Evolutionary conservation across 2,888 invertebrate genomes (phyloP), one percentile per base, ranked within the genome.

Genomic region (Lasioglossum pauxillum): DNA sequence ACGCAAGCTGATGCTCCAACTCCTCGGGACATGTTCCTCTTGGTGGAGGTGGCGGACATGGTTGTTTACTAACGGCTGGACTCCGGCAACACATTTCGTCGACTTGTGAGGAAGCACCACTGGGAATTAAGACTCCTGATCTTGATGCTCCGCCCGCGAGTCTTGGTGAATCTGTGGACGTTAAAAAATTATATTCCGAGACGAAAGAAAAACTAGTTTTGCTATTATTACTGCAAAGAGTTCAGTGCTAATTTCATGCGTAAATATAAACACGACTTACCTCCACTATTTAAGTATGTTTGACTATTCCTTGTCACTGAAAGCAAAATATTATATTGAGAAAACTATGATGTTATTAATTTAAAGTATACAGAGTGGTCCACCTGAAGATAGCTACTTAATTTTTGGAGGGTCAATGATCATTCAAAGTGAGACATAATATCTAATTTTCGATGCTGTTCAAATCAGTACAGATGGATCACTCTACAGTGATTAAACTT

Each of bases 11-110:
- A 75, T 94, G 92, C 80, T 95, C 95, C 64, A 96, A 92, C 75
- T 96, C 96, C 0, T 95, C 95, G 3, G 96, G 96, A 89, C 96
- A 96, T 0, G 93, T 83, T 16, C 94, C 95, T 12, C 91, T 90
- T 10, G 84, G 78, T 8, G 86, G 77, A 8, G 83, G 78, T 16
- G 77, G 82, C 8, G 91, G 80, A 46, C 85, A 88, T 2, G 89
- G 78, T 41, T 72, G 38, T 49, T 92, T 92, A 49, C 41, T 82
- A 27, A 78, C 71, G 14, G 88, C 85, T 7, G 92, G 92, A 89
- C 89, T 90, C 72, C 90, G 88, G 53, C 92, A 93, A 73, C 90
- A 92, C 93, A 94, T 94, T 0, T 89, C 83, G 14, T 84, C 83
- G 38, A 85, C 88, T 85, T 88, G 88, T 44, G 87, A 82, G 38